These are phyloP conservation scores for Octonoba sinensis DNA, from an alignment of 2,888 invertebrate genomes.

Conservation along the genomic window DNA sequence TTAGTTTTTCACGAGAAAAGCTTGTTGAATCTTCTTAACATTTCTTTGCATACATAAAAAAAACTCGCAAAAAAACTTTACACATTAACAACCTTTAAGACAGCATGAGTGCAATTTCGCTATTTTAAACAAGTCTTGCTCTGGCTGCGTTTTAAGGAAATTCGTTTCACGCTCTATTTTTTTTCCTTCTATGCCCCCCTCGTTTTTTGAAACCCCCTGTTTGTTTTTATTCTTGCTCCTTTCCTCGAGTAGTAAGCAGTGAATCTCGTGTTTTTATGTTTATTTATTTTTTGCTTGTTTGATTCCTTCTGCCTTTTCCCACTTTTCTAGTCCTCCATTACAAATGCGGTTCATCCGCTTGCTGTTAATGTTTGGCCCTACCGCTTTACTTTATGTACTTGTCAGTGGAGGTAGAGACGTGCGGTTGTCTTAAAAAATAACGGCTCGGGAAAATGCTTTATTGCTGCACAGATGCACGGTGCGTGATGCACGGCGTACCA, in stretches of 20 bases:
- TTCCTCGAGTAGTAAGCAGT: conserved; percentile 21
- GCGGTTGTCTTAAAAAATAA: conserved; percentile 55
- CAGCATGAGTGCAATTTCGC: conserved; percentile 35
- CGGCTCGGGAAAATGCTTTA: conserved; percentile 48
- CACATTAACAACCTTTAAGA: conserved; percentile 38
- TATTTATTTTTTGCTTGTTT: conserved; percentile 31
- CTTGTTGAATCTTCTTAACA: conserved; percentile 42
- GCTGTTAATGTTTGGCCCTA: conserved; percentile 40
- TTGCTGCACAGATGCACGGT: conserved; percentile 34
- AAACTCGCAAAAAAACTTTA: conserved; percentile 10
- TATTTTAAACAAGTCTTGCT: conserved; percentile 30
- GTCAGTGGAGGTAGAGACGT: conserved; percentile 47
- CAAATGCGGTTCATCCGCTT: conserved; percentile 44
- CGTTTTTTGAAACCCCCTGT: conserved; percentile 14
- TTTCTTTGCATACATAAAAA: conserved; percentile 2
- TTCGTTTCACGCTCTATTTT: conserved; percentile 36
- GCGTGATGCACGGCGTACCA: conserved; percentile 22
- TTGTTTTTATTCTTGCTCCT: conserved; percentile 38
- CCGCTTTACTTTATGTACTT: conserved; percentile 46
- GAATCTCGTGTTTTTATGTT: conserved; percentile 27
- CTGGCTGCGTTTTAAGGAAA: conserved; percentile 40
- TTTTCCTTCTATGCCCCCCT: conserved; percentile 34
- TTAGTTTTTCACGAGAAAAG: conserved; percentile 1
- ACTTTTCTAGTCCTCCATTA: conserved; percentile 25
- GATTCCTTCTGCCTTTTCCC: conserved; percentile 23